Evolutionary conservation across 2,113 vertebrate species (phyloP), one percentile per base, ranked within the genome.

Genomic region (Mola mola): DNA sequence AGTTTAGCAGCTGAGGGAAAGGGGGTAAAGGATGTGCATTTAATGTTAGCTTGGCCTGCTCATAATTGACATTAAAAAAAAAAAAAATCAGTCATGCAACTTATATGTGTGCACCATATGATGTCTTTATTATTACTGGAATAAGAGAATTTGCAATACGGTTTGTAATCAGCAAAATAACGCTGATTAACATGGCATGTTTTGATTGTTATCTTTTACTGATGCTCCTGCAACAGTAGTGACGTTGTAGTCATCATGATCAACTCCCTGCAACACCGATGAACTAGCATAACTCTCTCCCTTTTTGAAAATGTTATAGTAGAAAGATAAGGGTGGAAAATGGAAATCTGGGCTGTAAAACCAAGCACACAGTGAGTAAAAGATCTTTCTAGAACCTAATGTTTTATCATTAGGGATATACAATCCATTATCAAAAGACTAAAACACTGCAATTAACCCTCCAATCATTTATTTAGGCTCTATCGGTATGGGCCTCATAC

Each of bases 381-480:
- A 31, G 38, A 69, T 69, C 36, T 57, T 42, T 5, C 26, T 47
- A 78, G 59, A 69, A 24, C 15, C 47, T 85, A 63, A 79, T 83
- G 68, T 64, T 79, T 78, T 81, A 72, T 78, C 76, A 77, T 87
- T 82, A 77, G 63, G 44, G 33, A 42, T 68, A 37, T 77, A 41
- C 24, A 76, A 41, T 77, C 74, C 57, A 79, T 81, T 83, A 81
- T 56, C 60, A 67, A 80, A 70, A 62, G 56, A 57, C 21, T 34
- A 59, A 64, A 71, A 79, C 64, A 74, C 66, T 68, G 70, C 77
- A 84, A 84, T 83, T 86, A 87, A 56, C 66, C 68, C 53, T 78
- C 50, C 68, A 76, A 81, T 80, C 73, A 87, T 79, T 87, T 82
- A 82, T 88, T 72, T 76, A 66, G 75, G 51, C 50, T 58, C 57